Evolutionary conservation across 1,140 invertebrate species (phyloP).

Genomic region (Whitmania pigra): DNA sequence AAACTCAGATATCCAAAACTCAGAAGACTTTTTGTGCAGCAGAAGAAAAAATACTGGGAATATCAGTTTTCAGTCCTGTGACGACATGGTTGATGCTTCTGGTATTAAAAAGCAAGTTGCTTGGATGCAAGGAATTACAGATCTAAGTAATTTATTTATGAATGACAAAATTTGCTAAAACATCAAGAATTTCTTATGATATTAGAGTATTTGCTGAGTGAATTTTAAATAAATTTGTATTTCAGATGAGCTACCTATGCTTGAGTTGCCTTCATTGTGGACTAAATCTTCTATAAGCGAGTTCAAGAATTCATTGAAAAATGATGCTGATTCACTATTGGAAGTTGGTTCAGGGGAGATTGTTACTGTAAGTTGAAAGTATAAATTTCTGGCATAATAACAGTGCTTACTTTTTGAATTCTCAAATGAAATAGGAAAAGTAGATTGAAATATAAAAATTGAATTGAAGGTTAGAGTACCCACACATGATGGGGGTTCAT

Average conservation of each 20-base stretch:
- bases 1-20: neutral
- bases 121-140: neutral
- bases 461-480: conserved; percentile 67
- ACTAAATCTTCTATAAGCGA: conserved; percentile 74
- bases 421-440: no score
- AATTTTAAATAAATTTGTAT: neutral
- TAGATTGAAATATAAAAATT: conserved; percentile 17
- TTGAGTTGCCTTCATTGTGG: conserved; percentile 76
- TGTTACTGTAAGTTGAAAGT: conserved; percentile 63
- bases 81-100: neutral
- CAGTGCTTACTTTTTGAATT: no score
- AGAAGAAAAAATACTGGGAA: neutral
- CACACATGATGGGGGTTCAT: conserved; percentile 81
- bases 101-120: neutral
- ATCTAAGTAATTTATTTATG: no score
- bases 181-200: no score
- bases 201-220: no score
- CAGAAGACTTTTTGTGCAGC: neutral
- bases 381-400: conserved; percentile 17
- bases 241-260: conserved; percentile 32
- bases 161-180: no score
- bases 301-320: conserved; percentile 74
- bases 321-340: conserved; percentile 76
- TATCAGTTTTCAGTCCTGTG: neutral
- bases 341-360: conserved; percentile 93